phyloP scores from a whole-genome alignment of 1,140 invertebrate genomes.

The Venustaconcha ellipsiformis region DNA sequence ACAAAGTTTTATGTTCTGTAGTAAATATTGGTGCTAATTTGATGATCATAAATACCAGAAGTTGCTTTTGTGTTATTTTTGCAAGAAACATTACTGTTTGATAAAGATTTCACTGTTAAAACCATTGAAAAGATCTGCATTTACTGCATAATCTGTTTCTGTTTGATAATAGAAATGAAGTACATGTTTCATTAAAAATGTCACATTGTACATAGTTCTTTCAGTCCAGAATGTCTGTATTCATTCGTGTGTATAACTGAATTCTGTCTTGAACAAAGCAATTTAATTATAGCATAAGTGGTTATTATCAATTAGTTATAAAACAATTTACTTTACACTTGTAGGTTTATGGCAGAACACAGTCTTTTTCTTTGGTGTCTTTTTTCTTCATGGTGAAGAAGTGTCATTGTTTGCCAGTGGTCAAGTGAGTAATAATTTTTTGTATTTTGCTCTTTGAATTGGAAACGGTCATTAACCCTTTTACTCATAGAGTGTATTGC shows the following conservation, averaged over 20 bases:
- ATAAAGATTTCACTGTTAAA: no score
- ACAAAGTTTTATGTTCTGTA: no score
- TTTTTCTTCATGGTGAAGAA: constrained; percentile 58
- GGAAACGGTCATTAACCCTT: no score
- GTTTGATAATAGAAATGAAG: constrained; percentile 11
- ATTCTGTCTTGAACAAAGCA: not conserved
- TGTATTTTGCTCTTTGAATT: no score
- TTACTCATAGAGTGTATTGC: no score
- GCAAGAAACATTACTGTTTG: no score
- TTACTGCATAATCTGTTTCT: constrained; percentile 2
- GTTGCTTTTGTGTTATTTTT: no score
- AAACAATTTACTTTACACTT: constrained; percentile 45
- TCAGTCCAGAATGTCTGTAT: not conserved
- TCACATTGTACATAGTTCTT: constrained; percentile 20
- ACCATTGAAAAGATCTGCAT: no score
- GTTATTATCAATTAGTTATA: not conserved
- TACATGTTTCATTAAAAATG: constrained; percentile 67
- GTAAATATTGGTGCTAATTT: no score
- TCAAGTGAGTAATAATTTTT: constrained; percentile 27
- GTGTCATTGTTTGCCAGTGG: constrained; percentile 61
- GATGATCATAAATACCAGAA: no score
- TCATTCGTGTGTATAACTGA: not conserved
- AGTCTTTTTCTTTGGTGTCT: constrained; percentile 71
- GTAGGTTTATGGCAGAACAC: constrained; percentile 73
- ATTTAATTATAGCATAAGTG: not conserved